A percentile compares a stretch with the other conserved stretches of the same genome.
Evolutionary conservation across 2,113 vertebrate species (phyloP).

Genomic region (Megalops atlanticus): DNA sequence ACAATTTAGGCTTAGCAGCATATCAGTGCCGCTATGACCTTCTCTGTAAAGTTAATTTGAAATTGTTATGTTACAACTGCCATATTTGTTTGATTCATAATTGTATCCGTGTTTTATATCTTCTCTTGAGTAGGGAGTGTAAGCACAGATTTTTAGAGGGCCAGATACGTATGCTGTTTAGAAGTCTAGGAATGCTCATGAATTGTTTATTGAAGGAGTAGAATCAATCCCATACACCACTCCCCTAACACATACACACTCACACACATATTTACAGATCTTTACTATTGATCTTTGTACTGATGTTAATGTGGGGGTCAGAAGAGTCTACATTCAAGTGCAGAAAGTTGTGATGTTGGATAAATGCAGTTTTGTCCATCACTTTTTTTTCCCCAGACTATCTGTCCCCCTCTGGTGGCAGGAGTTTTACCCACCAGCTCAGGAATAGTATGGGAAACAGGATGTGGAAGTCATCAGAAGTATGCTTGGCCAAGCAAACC

Average conservation of each 20-base stretch:
- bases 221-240: no score
- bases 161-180: no score
- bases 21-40: neutral
- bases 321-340: neutral
- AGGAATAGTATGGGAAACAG: neutral
- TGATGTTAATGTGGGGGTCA: neutral
- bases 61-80: neutral
- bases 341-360: neutral
- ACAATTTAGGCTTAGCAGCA: neutral
- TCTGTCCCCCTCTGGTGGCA: slow-evolving; percentile 1
- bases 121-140: neutral
- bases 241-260: no score
- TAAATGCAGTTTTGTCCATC: no score
- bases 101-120: neutral
- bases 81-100: neutral
- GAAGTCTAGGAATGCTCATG: neutral
- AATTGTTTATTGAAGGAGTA: no score
- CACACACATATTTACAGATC: no score
- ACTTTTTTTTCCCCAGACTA: neutral
- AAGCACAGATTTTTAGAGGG: no score
- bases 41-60: neutral
- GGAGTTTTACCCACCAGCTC: neutral
- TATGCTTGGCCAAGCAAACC: neutral
- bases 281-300: no score
- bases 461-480: neutral